phyloP scores from a whole-genome alignment of 2,888 invertebrate species.

The Cantharis nigra region DNA sequence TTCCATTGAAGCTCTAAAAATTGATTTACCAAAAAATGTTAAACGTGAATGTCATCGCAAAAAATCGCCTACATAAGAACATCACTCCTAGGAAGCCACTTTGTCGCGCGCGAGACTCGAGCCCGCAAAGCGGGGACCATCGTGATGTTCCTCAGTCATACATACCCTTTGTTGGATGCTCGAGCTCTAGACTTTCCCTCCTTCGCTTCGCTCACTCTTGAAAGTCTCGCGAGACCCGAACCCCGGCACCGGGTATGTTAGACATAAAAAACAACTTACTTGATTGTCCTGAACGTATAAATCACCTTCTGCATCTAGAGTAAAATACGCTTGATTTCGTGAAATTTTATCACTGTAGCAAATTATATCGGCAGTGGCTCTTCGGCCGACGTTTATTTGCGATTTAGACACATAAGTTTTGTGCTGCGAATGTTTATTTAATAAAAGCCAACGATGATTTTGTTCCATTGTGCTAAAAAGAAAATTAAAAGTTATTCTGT shows the following conservation, averaged over 20 bases:
- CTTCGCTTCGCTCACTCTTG: too few relatives aligned
- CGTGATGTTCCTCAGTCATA: too few relatives aligned
- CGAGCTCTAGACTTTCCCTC: too few relatives aligned
- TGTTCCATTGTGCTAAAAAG: neutral
- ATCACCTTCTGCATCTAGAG: neutral
- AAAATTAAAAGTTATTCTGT: too few relatives aligned
- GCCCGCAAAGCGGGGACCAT: too few relatives aligned
- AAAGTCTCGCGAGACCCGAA: too few relatives aligned
- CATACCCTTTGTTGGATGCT: too few relatives aligned
- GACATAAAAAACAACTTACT: neutral
- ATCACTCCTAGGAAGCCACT: too few relatives aligned
- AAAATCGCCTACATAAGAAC: too few relatives aligned
- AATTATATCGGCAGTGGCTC: neutral
- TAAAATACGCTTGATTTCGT: neutral
- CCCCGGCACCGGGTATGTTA: too few relatives aligned
- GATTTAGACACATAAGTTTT: neutral
- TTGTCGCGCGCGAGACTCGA: too few relatives aligned
- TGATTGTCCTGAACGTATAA: neutral
- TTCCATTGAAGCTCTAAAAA: neutral
- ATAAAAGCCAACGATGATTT: slow-evolving; percentile 12
- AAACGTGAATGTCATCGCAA: too few relatives aligned
- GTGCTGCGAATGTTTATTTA: neutral
- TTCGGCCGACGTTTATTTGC: neutral
- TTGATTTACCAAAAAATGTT: neutral
- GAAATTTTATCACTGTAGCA: neutral